Percentiles rank a stretch among this genome's conserved stretches.
Evolutionary conservation across 2,113 vertebrate genomes (phyloP).

Genomic region (Epinephelus cyanopodus): DNA sequence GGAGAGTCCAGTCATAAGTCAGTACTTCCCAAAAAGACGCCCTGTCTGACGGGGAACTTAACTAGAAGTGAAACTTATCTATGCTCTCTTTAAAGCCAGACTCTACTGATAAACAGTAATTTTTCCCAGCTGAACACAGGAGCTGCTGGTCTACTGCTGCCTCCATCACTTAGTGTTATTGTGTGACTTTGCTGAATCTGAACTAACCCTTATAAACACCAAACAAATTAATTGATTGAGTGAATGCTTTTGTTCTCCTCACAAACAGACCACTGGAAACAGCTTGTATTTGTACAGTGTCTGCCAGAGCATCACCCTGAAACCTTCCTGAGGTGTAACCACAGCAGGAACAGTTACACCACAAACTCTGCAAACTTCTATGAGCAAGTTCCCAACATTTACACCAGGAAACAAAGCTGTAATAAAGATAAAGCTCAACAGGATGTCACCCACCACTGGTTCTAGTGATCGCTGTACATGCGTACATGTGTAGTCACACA

Average conservation of each 20-base stretch:
- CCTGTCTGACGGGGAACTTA: no score
- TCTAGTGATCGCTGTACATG: constrained; percentile 23
- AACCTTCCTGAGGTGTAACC: background rate
- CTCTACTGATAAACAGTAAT: no score
- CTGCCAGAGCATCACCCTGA: background rate
- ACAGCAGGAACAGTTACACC: background rate
- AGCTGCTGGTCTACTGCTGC: no score
- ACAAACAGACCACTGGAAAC: background rate
- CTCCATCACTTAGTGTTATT: no score
- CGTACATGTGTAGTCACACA: constrained; percentile 20
- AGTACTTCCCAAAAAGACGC: no score
- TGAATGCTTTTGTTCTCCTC: background rate
- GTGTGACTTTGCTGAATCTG: no score
- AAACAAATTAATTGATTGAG: no score
- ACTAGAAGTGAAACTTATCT: no score
- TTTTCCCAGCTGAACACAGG: no score
- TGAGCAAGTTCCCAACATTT: background rate
- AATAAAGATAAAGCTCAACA: constrained; percentile 23
- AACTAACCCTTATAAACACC: no score
- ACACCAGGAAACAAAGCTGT: constrained; percentile 11
- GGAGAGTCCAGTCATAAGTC: no score
- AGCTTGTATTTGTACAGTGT: background rate
- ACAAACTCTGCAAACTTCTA: background rate
- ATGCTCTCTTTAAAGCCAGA: no score
- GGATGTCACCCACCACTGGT: constrained; percentile 19